Conservation (phyloP, 2,113 vertebrate species). For the Enhydra lutris region DNA sequence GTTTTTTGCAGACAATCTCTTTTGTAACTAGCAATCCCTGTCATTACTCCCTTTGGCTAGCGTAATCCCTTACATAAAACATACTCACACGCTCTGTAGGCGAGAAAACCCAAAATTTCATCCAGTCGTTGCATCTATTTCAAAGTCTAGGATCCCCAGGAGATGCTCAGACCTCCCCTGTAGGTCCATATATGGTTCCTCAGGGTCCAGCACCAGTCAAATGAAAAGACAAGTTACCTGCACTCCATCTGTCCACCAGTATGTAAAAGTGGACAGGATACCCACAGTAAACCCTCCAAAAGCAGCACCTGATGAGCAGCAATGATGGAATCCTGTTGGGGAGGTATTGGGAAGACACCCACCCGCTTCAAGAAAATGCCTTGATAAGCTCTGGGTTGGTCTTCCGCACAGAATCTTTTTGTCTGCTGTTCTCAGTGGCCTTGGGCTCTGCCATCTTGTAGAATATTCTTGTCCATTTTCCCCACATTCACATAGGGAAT, state of each 20-base stretch:
- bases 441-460: not conserved
- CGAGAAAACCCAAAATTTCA: not conserved
- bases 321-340: not conserved
- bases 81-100: not conserved
- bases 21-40: not conserved
- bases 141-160: not conserved
- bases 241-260: not conserved
- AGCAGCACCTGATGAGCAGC: not conserved
- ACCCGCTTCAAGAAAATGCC: not conserved
- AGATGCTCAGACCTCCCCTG: not conserved
- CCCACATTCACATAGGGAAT: not conserved
- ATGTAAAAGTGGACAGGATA: not conserved
- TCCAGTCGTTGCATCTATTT: not conserved
- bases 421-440: not conserved
- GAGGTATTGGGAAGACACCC: not conserved
- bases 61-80: not conserved
- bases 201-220: not conserved
- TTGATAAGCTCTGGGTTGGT: not conserved
- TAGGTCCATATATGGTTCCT: not conserved
- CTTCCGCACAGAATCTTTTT: not conserved
- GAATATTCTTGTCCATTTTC: not conserved
- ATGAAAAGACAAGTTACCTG: not conserved
- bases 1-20: not conserved
- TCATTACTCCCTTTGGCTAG: not conserved
- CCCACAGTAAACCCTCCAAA: not conserved